Conservation (phyloP, 2,797 vertebrate species). For the Huso huso region DNA sequence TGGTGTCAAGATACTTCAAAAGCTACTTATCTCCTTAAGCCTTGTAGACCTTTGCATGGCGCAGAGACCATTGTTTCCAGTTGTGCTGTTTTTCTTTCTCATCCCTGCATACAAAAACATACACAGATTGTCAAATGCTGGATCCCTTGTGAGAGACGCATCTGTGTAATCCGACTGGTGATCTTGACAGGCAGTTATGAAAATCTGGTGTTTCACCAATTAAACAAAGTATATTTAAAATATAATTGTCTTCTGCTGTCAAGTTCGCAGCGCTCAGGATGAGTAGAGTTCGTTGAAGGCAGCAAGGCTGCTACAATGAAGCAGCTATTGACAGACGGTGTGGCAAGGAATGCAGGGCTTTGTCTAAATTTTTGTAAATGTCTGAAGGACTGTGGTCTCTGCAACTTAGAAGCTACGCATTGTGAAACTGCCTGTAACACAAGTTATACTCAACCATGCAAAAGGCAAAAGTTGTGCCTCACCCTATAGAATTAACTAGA, state of each 20-base stretch:
- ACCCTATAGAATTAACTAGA: too few species aligned
- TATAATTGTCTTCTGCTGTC: constrained; percentile 6
- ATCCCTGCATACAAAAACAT: not conserved
- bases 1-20: too few species aligned
- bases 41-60: too few species aligned
- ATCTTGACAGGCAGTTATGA: not conserved
- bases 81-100: constrained; percentile 10
- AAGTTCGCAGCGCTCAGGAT: not conserved
- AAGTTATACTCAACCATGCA: too few species aligned
- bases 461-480: too few species aligned
- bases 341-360: too few species aligned
- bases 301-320: not conserved
- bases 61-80: too few species aligned
- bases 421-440: too few species aligned
- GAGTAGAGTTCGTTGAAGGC: not conserved
- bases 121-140: not conserved
- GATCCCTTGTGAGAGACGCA: constrained; percentile 1
- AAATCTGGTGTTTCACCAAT: not conserved
- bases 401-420: too few species aligned
- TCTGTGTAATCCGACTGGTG: constrained; percentile 8
- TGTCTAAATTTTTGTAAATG: too few species aligned
- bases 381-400: too few species aligned
- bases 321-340: not conserved
- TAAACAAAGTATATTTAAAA: constrained; percentile 10
- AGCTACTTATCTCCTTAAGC: too few species aligned